Conservation (phyloP, 2,113 vertebrate species). For the rabbit (Oryctolagus cuniculus) region DNA sequence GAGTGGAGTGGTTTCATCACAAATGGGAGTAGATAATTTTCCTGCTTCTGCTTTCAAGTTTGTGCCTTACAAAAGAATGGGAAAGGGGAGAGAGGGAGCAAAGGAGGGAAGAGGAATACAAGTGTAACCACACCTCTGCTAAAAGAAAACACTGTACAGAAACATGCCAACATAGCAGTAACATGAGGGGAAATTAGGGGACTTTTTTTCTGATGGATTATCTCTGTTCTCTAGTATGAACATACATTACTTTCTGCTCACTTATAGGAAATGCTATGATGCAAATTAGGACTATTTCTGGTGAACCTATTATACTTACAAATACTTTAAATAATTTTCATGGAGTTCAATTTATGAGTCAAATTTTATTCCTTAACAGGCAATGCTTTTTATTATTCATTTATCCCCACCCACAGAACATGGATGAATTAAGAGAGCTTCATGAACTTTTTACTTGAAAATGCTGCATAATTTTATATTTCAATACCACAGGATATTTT, state of each 20-base stretch:
- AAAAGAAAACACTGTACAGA: neutral
- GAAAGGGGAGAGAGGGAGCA: neutral
- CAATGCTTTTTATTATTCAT: constrained; percentile 79
- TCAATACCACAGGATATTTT: constrained; percentile 66
- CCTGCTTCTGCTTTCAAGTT: constrained; percentile 41
- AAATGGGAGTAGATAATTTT: neutral
- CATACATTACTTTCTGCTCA: constrained; percentile 63
- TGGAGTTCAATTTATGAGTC: constrained; percentile 75
- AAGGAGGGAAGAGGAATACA: no score
- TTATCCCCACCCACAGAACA: constrained; percentile 78
- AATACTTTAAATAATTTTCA: constrained; percentile 80
- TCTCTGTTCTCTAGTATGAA: constrained; percentile 56
- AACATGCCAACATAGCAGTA: constrained; percentile 34
- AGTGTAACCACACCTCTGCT: neutral
- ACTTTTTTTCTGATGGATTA: constrained; percentile 51
- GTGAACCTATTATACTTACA: constrained; percentile 73
- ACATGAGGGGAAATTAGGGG: neutral
- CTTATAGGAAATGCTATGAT: constrained; percentile 74
- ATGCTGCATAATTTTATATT: constrained; percentile 75
- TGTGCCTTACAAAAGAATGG: neutral
- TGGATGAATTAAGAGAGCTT: constrained; percentile 74
- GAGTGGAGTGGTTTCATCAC: neutral
- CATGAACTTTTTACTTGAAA: constrained; percentile 79
- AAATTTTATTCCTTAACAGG: constrained; percentile 77
- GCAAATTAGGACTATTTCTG: constrained; percentile 82